Base-by-base conservation (phyloP, 2,888 invertebrate species). In the Papilio demoleus region DNA sequence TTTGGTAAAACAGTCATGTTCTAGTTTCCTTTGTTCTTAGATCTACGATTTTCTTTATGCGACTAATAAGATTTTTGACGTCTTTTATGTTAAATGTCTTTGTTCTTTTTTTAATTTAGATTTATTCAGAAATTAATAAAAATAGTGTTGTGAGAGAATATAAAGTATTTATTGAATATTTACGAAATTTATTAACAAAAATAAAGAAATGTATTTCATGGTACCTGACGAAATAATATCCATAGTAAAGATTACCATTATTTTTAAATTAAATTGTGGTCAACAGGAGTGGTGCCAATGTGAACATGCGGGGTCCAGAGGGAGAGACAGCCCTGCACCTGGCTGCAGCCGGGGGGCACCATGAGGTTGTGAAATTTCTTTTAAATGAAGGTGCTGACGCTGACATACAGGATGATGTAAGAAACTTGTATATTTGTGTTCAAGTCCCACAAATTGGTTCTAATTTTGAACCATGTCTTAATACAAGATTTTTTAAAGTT, bases 271-370 rank as follows among this genome's bases (percentile, higher is more conserved):
- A 1, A 24, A 72, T 68, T 62, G 59, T 34, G 66, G 36, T 22
- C 1, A 63, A 73, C 93, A 93, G 95, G 81, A 94, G 94, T 80
- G 96, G 96, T 72, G 97, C 97, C 61, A 94, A 95, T 85, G 94
- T 97, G 45, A 95, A 97, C 86, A 94, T 93, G 79, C 87, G 95
- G 76, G 97, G 97, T 0, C 95, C 95, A 9, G 96, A 96, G 84
- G 96, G 96, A 67, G 96, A 97, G 80, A 96, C 96, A 5, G 95
- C 97, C 34, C 89, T 98, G 68, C 94, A 97, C 76, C 88, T 97
- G 75, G 97, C 97, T 17, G 95, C 97, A 12, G 95, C 96, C 59
- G 96, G 97, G 40, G 98, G 98, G 12, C 98, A 98, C 88, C 96
- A 96, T 81, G 98, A 98, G 84, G 95, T 98, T 77, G 96, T 97